Percentiles rank a stretch among this genome's conserved stretches.
These are phyloP conservation scores for Tenthredo mesomela DNA, from an alignment of 2,888 invertebrate genomes.

Conservation along the genomic window DNA sequence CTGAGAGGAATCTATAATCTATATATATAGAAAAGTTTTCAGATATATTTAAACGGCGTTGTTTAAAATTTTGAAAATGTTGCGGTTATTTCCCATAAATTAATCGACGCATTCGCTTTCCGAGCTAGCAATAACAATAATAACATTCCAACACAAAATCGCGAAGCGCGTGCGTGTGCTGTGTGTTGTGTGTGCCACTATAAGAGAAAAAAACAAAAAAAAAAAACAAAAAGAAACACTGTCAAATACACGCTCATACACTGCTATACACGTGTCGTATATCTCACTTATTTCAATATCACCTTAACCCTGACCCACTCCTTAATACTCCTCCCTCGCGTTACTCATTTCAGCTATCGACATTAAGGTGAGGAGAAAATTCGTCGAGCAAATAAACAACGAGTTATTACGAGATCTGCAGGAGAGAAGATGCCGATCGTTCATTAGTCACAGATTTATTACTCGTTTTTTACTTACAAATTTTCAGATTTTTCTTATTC, in stretches of 20 bases:
- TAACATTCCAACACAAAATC: conserved; percentile 73
- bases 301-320: conserved; percentile 2
- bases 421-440: neutral
- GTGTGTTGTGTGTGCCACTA: conserved; percentile 71
- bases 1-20: neutral
- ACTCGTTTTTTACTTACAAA: neutral
- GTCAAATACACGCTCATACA: conserved; percentile 77
- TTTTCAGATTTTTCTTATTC: neutral
- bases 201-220: conserved; percentile 61
- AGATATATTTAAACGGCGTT: neutral
- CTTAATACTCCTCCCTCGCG: neutral
- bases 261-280: conserved; percentile 65
- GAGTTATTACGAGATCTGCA: neutral
- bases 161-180: conserved; percentile 62
- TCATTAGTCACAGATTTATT: neutral
- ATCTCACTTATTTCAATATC: neutral
- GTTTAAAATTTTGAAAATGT: neutral
- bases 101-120: conserved; percentile 51
- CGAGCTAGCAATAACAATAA: conserved; percentile 76
- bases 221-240: conserved; percentile 71
- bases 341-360: neutral
- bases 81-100: neutral
- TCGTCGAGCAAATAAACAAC: neutral
- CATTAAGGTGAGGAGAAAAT: neutral
- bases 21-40: neutral